Evolutionary conservation across 2,797 vertebrate species (phyloP), one percentile per base, ranked within the genome.

Genomic region (Petrocephalus schoutedeni): DNA sequence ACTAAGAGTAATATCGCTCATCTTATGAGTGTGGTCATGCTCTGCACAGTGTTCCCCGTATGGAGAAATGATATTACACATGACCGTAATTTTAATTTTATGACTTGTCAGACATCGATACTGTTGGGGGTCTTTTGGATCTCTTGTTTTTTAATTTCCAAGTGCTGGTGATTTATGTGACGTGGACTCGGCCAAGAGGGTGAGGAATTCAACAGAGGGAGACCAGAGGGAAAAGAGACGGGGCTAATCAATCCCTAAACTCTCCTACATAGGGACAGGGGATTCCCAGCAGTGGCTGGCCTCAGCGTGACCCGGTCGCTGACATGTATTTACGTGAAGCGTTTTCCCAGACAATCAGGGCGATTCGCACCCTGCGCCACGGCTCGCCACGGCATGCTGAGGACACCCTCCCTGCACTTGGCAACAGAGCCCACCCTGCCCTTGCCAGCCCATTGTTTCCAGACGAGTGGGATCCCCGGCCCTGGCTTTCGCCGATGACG

Each of bases 301-400:
- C 83, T 77, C 19, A 41, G 10, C 2, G 14, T 56, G 57, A 86
- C 84, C 87, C 10, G 77, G 5, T 58, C 85, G 7, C 85, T n/a
- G 54, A 9, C 80, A 16, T 54, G 21, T 45, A 16, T 23, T 53
- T 51, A 23, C 23, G 54, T 84, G 45, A 51, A 23, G 41, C 41
- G 54, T 23, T 84, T 53, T 54, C 51, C 80, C 21, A 54, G 21
- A 49, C 41, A 7, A 49, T 10, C 2, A 16, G 19, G 19, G 41
- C 19, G 36, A 49, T 82, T 54, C 64, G 80, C 41, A 10, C 87
- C 85, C 4, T 16, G 21, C 19, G 84, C 71, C 56, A 87, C 71
- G 1, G 86, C 89, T 88, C 90, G 90, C 89, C 67, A 64, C 67
- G 28, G 54, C 16, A 90, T 91, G 89, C 85, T 92, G 87, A 92